phyloP scores from a whole-genome alignment of 1,140 invertebrate species.

The Alviniconcha marisindica region DNA sequence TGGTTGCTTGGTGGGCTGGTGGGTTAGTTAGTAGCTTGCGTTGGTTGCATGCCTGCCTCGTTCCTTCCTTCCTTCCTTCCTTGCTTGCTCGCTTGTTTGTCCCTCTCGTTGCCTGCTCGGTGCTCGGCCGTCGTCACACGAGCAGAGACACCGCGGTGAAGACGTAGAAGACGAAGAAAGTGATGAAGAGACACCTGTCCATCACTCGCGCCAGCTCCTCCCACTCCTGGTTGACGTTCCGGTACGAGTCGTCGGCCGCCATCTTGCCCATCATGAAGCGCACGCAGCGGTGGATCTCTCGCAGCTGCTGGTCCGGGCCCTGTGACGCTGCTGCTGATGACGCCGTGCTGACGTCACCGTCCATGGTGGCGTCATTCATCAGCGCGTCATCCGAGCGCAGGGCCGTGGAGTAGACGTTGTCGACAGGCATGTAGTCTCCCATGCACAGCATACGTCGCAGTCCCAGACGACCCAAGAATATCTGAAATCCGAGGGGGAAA shows the following conservation, averaged over 20 bases:
- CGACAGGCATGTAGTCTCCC: slow-evolving; percentile 44
- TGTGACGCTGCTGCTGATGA: neutral
- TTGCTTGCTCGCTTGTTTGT: too few species aligned
- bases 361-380: neutral
- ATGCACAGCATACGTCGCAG: slow-evolving; percentile 51
- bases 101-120: too few species aligned
- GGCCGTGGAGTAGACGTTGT: slow-evolving; percentile 46
- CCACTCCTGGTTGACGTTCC: slow-evolving; percentile 49
- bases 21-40: too few species aligned
- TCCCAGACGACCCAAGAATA: slow-evolving; percentile 43
- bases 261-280: slow-evolving; percentile 50
- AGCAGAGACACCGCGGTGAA: slow-evolving; percentile 48
- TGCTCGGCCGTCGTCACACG: neutral
- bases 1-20: too few species aligned
- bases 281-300: slow-evolving; percentile 37
- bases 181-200: slow-evolving; percentile 49
- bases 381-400: slow-evolving; percentile 26
- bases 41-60: too few species aligned
- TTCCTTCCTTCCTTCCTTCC: too few species aligned
- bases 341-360: neutral
- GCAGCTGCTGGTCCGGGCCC: slow-evolving; percentile 25
- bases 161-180: slow-evolving; percentile 47
- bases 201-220: slow-evolving; percentile 50
- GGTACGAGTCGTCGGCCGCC: slow-evolving; percentile 46
- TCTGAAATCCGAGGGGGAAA: slow-evolving; percentile 27